Conservation (phyloP, 2,888 invertebrate genomes). For the Acronicta aceris region DNA sequence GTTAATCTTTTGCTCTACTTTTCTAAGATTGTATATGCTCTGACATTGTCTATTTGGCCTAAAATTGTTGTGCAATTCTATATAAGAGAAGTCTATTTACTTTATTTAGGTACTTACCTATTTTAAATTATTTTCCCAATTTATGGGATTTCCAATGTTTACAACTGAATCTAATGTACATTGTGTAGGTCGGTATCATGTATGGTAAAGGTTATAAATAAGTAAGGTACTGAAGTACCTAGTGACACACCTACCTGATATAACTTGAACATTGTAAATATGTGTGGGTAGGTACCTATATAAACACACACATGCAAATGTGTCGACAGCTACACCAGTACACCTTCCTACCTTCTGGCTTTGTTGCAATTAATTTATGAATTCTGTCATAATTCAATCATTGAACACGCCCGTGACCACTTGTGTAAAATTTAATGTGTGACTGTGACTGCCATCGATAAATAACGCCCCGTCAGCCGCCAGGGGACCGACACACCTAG, state of each 20-base stretch:
- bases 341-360: slow-evolving; percentile 19
- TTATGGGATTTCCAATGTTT: no score
- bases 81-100: not conserved
- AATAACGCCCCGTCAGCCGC: not conserved
- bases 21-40: slow-evolving; percentile 2
- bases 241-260: slow-evolving; percentile 6
- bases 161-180: no score
- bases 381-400: slow-evolving; percentile 32
- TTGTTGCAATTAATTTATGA: slow-evolving; percentile 33
- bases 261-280: not conserved
- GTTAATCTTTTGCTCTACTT: slow-evolving; percentile 7
- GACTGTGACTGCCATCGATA: not conserved
- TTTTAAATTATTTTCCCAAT: not conserved
- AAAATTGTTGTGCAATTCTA: no score
- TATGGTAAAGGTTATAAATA: not conserved
- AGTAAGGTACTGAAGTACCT: not conserved
- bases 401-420: slow-evolving; percentile 13
- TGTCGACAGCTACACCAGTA: slow-evolving; percentile 8
- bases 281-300: not conserved
- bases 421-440: slow-evolving; percentile 5
- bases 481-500: slow-evolving; percentile 30
- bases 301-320: slow-evolving; percentile 25
- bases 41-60: slow-evolving; percentile 15
- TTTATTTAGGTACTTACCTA: no score
- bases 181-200: not conserved